A percentile compares a stretch with the other conserved stretches of the same genome.
Evolutionary conservation across 2,797 vertebrate species (phyloP).

Genomic region (Parauchenoglanis ngamensis): DNA sequence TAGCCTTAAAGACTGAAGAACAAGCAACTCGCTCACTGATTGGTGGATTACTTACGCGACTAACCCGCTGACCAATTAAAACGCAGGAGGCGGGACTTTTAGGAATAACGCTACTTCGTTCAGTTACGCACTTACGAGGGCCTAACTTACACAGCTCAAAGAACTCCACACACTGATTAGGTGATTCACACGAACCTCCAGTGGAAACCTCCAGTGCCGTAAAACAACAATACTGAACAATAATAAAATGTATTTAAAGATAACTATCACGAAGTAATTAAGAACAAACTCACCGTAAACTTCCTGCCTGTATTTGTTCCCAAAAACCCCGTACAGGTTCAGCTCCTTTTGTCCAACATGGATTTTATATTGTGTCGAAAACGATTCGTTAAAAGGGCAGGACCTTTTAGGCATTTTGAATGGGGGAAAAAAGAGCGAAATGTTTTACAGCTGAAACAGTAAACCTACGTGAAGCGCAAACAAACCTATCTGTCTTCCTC

Average conservation of each 20-base stretch:
- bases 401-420: slow-evolving; percentile 75
- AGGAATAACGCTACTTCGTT: no score
- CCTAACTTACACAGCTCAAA: neutral
- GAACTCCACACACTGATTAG: no score
- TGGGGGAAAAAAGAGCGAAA: neutral
- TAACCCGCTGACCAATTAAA: neutral
- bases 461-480: neutral
- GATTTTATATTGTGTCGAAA: slow-evolving; percentile 80
- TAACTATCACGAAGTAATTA: neutral
- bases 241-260: no score
- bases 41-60: neutral
- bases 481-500: neutral
- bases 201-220: no score
- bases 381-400: slow-evolving; percentile 75
- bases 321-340: slow-evolving; percentile 71
- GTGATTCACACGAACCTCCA: no score
- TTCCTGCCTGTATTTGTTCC: slow-evolving; percentile 72
- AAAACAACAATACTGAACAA: neutral
- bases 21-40: neutral
- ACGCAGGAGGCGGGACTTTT: neutral
- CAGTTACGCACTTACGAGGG: neutral
- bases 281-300: slow-evolving; percentile 69
- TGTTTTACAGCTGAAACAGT: neutral
- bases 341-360: slow-evolving; percentile 75
- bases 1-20: fast-evolving